Evolutionary conservation across 2,888 invertebrate species (phyloP).

Genomic region (Adelphocoris suturalis): DNA sequence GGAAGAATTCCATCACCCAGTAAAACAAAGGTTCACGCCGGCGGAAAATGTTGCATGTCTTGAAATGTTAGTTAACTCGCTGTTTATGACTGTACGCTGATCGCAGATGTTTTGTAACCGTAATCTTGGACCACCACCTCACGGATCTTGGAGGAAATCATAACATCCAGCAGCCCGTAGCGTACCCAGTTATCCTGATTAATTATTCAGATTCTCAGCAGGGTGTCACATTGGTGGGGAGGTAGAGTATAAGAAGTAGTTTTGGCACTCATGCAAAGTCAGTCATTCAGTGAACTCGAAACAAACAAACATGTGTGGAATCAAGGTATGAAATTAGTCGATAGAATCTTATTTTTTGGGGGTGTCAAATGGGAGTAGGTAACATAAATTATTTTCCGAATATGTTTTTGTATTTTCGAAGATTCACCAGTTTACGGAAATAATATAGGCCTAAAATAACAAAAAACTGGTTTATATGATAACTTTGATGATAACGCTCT

Average conservation of each 20-base stretch:
- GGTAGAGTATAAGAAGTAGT: slow-evolving; percentile 26
- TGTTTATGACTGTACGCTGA: neutral
- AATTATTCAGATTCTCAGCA: slow-evolving; percentile 23
- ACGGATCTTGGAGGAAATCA: neutral
- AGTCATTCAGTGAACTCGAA: slow-evolving; percentile 38
- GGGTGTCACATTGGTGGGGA: neutral
- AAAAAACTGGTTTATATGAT: no score
- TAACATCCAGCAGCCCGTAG: slow-evolving; percentile 45
- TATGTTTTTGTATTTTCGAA: no score
- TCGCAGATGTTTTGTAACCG: neutral
- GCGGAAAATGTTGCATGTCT: no score
- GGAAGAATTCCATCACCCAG: no score
- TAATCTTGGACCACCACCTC: neutral
- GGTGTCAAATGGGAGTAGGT: no score
- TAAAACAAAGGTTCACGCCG: no score
- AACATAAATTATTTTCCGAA: no score
- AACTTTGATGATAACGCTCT: no score
- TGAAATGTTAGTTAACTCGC: no score
- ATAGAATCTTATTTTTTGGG: no score
- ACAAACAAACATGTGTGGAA: slow-evolving; percentile 55
- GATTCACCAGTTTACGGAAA: no score
- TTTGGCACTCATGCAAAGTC: slow-evolving; percentile 11
- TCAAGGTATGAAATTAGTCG: slow-evolving; percentile 6
- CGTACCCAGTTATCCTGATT: slow-evolving; percentile 16
- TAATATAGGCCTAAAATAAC: no score